Evolutionary conservation across 2,797 vertebrate species (phyloP).

Genomic region (Gallinago solitaria): DNA sequence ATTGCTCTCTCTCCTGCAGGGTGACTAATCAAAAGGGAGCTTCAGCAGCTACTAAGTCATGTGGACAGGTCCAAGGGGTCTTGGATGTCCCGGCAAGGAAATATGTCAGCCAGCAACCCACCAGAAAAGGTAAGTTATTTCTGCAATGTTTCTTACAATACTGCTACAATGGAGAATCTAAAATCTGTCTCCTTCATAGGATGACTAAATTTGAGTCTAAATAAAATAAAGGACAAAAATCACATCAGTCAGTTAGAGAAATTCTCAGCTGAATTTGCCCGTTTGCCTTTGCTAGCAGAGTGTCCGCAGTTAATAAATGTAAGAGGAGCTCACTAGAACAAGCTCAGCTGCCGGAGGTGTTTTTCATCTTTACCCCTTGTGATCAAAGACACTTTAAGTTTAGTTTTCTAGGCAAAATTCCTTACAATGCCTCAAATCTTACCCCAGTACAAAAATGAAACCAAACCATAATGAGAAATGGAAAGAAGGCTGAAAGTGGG

Average conservation of each 20-base stretch:
- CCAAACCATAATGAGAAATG: neutral
- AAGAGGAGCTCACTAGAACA: neutral
- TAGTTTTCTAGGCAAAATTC: slow-evolving; percentile 20
- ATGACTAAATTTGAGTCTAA: neutral
- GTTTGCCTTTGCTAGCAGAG: neutral
- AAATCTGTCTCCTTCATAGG: neutral
- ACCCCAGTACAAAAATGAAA: slow-evolving; percentile 3
- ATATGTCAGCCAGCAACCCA: slow-evolving; percentile 18
- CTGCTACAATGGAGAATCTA: neutral
- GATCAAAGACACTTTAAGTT: neutral
- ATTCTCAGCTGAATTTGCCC: neutral
- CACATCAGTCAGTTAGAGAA: neutral
- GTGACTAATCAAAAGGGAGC: neutral
- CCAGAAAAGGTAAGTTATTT: neutral
- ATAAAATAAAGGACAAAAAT: slow-evolving; percentile 10
- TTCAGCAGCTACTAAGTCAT: neutral
- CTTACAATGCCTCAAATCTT: neutral
- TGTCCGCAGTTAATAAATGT: neutral
- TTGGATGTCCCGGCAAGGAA: neutral
- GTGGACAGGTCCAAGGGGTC: neutral
- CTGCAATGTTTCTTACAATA: neutral
- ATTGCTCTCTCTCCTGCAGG: neutral
- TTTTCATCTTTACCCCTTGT: neutral
- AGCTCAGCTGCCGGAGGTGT: neutral
- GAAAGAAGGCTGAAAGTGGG: neutral